Percentiles rank a stretch among this genome's conserved stretches.
These are phyloP conservation scores for Acleris holmiana DNA, from an alignment of 2,888 invertebrate genomes.

Conservation along the genomic window DNA sequence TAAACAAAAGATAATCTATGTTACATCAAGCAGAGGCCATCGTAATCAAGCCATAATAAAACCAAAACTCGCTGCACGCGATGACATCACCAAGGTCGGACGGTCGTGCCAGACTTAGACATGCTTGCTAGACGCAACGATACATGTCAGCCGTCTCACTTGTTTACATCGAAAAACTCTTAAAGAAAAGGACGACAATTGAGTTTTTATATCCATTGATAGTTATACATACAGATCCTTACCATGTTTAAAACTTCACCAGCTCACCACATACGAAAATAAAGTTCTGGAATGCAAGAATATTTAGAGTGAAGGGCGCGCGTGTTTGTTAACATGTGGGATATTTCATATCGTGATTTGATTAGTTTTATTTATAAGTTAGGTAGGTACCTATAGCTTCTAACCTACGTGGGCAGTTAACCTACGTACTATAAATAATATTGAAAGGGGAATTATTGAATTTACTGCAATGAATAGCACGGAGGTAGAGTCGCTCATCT, in stretches of 20 bases:
- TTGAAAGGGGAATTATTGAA: too few species aligned
- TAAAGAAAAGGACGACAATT: constrained; percentile 7
- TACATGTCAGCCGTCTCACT: constrained; percentile 9
- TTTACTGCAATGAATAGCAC: too few species aligned
- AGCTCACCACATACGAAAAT: constrained; percentile 31
- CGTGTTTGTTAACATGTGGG: constrained; percentile 36
- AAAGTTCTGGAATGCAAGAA: constrained; percentile 37
- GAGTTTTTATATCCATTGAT: background rate
- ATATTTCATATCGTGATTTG: constrained; percentile 33
- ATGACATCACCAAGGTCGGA: constrained; percentile 79
- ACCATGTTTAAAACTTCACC: constrained; percentile 17
- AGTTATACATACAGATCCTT: constrained; percentile 2
- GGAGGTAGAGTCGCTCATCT: too few species aligned
- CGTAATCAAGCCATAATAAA: constrained; percentile 48
- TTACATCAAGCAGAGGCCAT: constrained; percentile 42
- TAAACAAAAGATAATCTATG: constrained; percentile 47
- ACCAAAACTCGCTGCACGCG: constrained; percentile 60
- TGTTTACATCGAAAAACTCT: constrained; percentile 8
- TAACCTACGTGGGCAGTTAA: too few species aligned
- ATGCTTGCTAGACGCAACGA: constrained; percentile 19
- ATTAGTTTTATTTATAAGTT: background rate
- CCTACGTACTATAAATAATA: background rate
- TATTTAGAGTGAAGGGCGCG: constrained; percentile 40
- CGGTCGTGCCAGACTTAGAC: constrained; percentile 45
- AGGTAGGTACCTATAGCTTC: too few species aligned